Conservation (phyloP, 2,888 invertebrate genomes). For the Campopleginae sp. region DNA sequence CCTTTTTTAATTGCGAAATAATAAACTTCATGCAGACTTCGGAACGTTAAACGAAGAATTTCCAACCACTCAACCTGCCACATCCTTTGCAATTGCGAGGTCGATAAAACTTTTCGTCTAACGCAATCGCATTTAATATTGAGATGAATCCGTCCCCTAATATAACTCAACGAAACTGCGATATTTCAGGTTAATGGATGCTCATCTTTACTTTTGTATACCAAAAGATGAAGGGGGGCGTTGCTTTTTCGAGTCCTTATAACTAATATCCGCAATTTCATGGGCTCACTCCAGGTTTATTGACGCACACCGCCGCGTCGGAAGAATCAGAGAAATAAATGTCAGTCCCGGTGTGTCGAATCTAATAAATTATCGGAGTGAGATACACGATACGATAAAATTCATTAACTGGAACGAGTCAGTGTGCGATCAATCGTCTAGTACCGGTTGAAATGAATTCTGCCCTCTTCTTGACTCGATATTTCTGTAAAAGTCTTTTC, state of each 20-base stretch:
- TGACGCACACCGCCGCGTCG: neutral
- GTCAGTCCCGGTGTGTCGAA: slow-evolving; percentile 15
- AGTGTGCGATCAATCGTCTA: slow-evolving; percentile 26
- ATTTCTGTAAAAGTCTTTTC: neutral
- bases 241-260: neutral
- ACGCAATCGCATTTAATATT: slow-evolving; percentile 40
- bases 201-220: slow-evolving; percentile 8
- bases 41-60: neutral
- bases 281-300: slow-evolving; percentile 14
- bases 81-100: neutral
- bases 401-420: slow-evolving; percentile 9
- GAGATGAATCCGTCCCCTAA: slow-evolving; percentile 14
- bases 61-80: neutral
- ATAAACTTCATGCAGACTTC: too few species aligned
- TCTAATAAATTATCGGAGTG: slow-evolving; percentile 22
- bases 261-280: slow-evolving; percentile 3
- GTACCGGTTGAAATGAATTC: slow-evolving; percentile 1
- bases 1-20: too few species aligned
- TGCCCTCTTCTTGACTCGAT: neutral
- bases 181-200: slow-evolving; percentile 33
- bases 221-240: neutral
- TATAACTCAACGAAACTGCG: slow-evolving; percentile 20
- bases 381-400: slow-evolving; percentile 11
- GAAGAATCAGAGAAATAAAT: slow-evolving; percentile 37
- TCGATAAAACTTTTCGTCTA: slow-evolving; percentile 7